phyloP scores from a whole-genome alignment of 2,113 vertebrate genomes.

The Opisthocomus hoazin region DNA sequence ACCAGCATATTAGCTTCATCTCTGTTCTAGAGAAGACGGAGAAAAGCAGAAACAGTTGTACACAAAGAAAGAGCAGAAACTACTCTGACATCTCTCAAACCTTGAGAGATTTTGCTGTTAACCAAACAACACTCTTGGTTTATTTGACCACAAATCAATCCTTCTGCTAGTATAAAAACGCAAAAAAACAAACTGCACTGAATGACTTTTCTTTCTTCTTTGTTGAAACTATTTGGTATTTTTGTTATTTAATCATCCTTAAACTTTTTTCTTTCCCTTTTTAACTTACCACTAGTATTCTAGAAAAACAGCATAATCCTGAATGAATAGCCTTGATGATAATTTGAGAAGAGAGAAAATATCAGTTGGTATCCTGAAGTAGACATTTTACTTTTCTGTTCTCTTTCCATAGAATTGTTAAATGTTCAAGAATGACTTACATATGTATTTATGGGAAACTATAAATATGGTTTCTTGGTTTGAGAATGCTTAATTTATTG shows the following conservation, averaged over 20 bases:
- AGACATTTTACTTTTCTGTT: neutral
- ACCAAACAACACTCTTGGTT: neutral
- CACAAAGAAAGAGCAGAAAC: neutral
- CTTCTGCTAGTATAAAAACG: neutral
- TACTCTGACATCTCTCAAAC: neutral
- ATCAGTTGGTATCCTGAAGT: neutral
- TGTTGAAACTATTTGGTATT: neutral
- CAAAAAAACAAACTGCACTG: accelerated
- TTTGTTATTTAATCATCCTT: neutral
- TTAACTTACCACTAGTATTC: neutral
- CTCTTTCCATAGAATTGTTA: neutral
- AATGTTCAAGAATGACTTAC: neutral
- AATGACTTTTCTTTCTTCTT: neutral
- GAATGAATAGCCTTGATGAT: neutral
- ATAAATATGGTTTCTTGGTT: neutral
- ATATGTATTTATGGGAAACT: neutral
- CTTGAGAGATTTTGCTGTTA: neutral
- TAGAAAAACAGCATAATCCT: neutral
- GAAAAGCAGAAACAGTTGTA: neutral
- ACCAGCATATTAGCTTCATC: neutral
- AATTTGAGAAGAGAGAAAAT: neutral
- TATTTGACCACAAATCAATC: neutral
- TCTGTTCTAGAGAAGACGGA: neutral
- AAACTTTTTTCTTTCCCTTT: neutral
- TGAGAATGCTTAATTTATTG: neutral